Evolutionary conservation across 2,797 vertebrate genomes (phyloP), one percentile per base, ranked within the genome.

Genomic region (Muscicapa comitata): DNA sequence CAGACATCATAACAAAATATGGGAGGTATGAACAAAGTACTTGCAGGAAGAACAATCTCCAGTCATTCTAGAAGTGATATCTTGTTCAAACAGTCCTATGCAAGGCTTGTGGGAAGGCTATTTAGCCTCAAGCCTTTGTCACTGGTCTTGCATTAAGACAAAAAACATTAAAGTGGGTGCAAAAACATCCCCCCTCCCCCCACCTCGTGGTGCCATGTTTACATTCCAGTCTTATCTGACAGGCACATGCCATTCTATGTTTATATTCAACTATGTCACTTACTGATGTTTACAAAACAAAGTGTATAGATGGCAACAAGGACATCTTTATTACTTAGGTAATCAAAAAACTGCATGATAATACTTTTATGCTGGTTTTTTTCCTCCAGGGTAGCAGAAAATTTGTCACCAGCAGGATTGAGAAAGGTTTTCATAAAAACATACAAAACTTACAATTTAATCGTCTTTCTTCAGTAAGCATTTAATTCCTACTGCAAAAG

Each of bases 241-340:
- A 62, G 26, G 17, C n/a, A 63, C 9, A 3, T 57, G 43, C 2
- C 35, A 25, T 55, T 93, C 68, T 54, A 13, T 61, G 12, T 83
- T 67, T 62, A 3, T 58, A 57, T 86, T 72, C 28, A 59, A 51
- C 24, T 25, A 11, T 11, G 18, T 68, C 42, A 29, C 47, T 74
- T 78, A 45, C 25, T 54, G 26, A 4, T 79, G 48, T 19, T 93
- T 91, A 88, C 42, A 76, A 77, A 88, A 74, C 76, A 86, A 73
- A 89, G 38, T 5, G 25, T 59, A 42, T 5, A 40, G 61, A 58
- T 51, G 11, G 57, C 29, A 89, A 89, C 3, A 74, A 28, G 10
- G 50, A 54, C 25, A 63, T 48, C 51, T 94, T 68, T 75, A 55
- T 58, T 92, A 78, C 73, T 57, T 43, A 71, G 19, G 25, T 51